Base-by-base conservation (phyloP, 2,888 invertebrate species). In the Nemotelus nigrinus region DNA sequence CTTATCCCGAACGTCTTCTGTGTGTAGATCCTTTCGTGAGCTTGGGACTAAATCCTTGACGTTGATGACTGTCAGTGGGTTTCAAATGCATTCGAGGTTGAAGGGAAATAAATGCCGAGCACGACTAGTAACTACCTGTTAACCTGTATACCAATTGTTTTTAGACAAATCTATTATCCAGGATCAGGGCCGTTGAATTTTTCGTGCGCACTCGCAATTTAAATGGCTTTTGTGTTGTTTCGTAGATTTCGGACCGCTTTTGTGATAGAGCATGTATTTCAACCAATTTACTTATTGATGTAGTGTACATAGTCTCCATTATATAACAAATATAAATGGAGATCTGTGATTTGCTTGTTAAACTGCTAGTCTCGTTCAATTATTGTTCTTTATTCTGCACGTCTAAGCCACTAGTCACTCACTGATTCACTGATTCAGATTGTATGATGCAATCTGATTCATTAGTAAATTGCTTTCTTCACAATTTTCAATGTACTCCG, bases 271-370 rank as follows among this genome's bases (percentile, higher is more conserved):
- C 48, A 8, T 25, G 10, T 3, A 63, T 43, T 3, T 4, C 63
- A 41, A 57, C 39, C 43, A 39, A 43, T 25, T 6, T 68, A 39
- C 6, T 39, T 60, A 48, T 63, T 50, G 74, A 63, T 63, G 43
- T 10, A 53, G 63, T 48, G 41, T 48, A 63, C 74, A 74, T 60
- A 63, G 74, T 50, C 74, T 74, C 74, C 74, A 74, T 74, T 74
- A 74, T 74, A 74, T 60, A 60, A 47, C 8, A 3, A 48, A 60
- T 63, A 63, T 72, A 72, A 58, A 72, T 74, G 74, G 74, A 74
- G 63, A 48, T n/a, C 53, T 65, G 25, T n/a, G 8, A 45, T 3
- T 43, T n/a, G 45, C 47, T 53, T 55, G 47, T 25, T 25, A 25
- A 25, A 25, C 25, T 25, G 25, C 25, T 25, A 25, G 25, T 25